Evolutionary conservation across 2,113 vertebrate species (phyloP), one percentile per base, ranked within the genome.

Genomic region (Petrocephalus microphthalmus): DNA sequence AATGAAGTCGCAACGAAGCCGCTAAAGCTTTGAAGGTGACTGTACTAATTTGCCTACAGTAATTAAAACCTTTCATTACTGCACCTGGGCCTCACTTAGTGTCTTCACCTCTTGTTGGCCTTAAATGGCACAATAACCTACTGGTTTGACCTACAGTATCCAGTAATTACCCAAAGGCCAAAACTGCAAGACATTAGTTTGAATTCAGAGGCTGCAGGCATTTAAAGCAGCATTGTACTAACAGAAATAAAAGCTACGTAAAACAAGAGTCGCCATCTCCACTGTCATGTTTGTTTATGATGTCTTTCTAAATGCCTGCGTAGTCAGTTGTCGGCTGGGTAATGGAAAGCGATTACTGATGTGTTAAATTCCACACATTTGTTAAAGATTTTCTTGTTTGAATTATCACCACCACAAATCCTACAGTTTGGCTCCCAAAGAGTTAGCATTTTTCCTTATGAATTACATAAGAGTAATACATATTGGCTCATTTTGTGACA

Each of bases 31-130:
- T 20, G 52, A 57, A 83, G 74, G 51, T 60, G 42, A 83, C 64
- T 88, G 20, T 84, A 7, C 42, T 57, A 57, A 83, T 88, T 57
- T 83, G 20, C 37, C 22, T 37, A 51, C 57, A n/a, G 49, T 87
- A 54, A 71, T 88, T 88, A 88, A 88, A 84, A 83, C 53, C 37
- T 60, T 60, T 84, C 53, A 83, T 60, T 37, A 83, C 37, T 45
- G 51, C 52, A 45, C 64, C 67, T 49, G 0, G 86, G 42, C 78
- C 42, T 6, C 2, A 47, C n/a, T 85, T 37, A 85, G 52, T 37
- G 84, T 54, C 15, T 85, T 56, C 51, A 85, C 25, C n/a, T 52
- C 13, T 33, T 25, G 22, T 37, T 85, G 51, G 15, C 52, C 13
- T 25, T 20, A 37, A 54, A 33, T 37, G 84, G 22, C 42, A 4